Conservation (phyloP, 2,113 vertebrate species). For the Datnioides undecimradiatus region DNA sequence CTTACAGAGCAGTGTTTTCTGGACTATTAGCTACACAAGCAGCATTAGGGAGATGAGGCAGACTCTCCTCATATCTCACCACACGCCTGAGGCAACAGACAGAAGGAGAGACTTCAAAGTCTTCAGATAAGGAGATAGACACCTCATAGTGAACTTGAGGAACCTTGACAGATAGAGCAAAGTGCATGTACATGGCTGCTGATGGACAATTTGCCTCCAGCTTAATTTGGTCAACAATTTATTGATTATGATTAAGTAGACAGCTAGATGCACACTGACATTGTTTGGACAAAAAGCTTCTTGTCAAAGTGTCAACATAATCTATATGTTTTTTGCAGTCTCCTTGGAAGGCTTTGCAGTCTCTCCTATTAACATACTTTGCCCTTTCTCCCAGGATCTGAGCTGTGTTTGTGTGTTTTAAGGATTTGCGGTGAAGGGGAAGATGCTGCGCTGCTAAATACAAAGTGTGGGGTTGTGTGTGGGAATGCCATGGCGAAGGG, state of each 20-base stretch:
- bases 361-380: conserved; percentile 30
- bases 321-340: conserved; percentile 16
- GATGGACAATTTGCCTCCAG: conserved; percentile 29
- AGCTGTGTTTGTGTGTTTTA: conserved; percentile 59
- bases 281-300: not conserved
- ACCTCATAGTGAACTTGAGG: conserved; percentile 66
- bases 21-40: conserved; percentile 84
- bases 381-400: conserved; percentile 25
- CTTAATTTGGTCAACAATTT: conserved; percentile 36
- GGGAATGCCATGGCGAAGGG: conserved; percentile 34
- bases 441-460: conserved; percentile 61
- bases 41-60: conserved; percentile 82
- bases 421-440: conserved; percentile 45
- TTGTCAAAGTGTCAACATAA: conserved; percentile 26
- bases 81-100: conserved; percentile 70
- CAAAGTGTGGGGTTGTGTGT: conserved; percentile 22
- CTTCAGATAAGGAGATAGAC: conserved; percentile 65
- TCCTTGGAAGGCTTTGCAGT: conserved; percentile 25
- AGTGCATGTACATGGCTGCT: conserved; percentile 8
- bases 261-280: not conserved
- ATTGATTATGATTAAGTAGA: conserved; percentile 32
- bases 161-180: conserved; percentile 63
- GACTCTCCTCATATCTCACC: conserved; percentile 72
- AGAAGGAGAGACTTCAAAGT: conserved; percentile 72
- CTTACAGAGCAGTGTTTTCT: conserved; percentile 77